Evolutionary conservation across 2,888 invertebrate genomes (phyloP), one percentile per base, ranked within the genome.

Genomic region (Taenaris catops): DNA sequence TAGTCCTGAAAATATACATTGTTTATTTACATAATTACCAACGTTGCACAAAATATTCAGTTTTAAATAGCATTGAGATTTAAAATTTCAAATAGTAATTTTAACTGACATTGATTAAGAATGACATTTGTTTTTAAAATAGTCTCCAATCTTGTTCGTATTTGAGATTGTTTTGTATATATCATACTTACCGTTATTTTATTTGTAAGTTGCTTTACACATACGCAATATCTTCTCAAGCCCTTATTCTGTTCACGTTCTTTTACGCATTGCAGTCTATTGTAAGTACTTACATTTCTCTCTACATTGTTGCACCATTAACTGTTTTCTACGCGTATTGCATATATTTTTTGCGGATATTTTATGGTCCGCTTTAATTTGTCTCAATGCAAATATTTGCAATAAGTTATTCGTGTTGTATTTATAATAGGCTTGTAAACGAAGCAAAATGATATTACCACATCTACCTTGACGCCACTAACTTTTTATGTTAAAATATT

Each of bases 381-480:
- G 26, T 35, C 35, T 23, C 23, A 11, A 34, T 25, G 25, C 28
- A 40, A 43, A 38, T 40, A 36, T 37, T 45, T 18, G 31, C 25
- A 26, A 38, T 38, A 39, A 37, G 39, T 47, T 39, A 38, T 31
- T 25, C 35, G 38, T 37, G 39, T 31, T 37, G 44, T 39, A 34
- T 44, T 37, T 41, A 29, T 39, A 37, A 25, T 19, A n/a, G n/a
- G 27, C 29, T 34, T 34, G 34, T 39, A 37, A 36, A 35, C 24
- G 23, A 12, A 28, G 8, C 14, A 19, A 27, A 16, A 23, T 27
- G 14, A 31, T 26, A 35, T 39, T 39, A 25, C 33, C 16, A 33
- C 34, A 43, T 43, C 18, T 31, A 27, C 31, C 20, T 27, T 18
- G n/a, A n/a, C n/a, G n/a, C n/a, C n/a, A n/a, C n/a, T n/a, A n/a